Percentiles rank a stretch among this genome's conserved stretches.
These are phyloP conservation scores for Oxyura jamaicensis DNA, from an alignment of 2,113 vertebrate genomes.

Conservation along the genomic window DNA sequence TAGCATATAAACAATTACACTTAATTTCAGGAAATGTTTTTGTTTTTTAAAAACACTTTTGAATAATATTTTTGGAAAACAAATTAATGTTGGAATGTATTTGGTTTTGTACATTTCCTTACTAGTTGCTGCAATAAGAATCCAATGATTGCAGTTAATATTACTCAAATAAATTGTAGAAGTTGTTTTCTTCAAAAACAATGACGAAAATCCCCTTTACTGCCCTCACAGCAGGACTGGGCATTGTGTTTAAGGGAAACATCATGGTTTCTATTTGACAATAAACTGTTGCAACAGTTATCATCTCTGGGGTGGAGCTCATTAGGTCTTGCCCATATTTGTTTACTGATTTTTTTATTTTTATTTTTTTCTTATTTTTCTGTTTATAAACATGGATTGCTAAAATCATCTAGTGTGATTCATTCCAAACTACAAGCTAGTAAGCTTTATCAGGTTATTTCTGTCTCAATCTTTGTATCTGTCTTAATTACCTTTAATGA, in stretches of 20 bases:
- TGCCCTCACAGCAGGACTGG: not conserved
- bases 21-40: not conserved
- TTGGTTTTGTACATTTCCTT: not conserved
- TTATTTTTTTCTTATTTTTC: too few relatives aligned
- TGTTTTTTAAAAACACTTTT: not conserved
- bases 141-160: rapidly evolving
- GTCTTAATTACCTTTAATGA: not conserved
- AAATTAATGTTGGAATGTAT: not conserved
- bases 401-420: not conserved
- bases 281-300: not conserved
- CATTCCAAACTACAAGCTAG: not conserved
- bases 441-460: not conserved
- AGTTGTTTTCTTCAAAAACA: not conserved
- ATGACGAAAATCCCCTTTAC: not conserved
- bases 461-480: not conserved
- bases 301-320: not conserved
- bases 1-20: not conserved
- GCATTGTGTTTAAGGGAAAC: not conserved
- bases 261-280: not conserved
- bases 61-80: not conserved
- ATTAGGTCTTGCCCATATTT: not conserved
- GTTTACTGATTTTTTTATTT: not conserved
- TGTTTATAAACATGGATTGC: not conserved
- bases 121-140: not conserved
- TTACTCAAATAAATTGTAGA: not conserved